A percentile compares a stretch with the other conserved stretches of the same genome.
Conservation (phyloP, 2,888 invertebrate genomes). For the Zelleria hepariella region DNA sequence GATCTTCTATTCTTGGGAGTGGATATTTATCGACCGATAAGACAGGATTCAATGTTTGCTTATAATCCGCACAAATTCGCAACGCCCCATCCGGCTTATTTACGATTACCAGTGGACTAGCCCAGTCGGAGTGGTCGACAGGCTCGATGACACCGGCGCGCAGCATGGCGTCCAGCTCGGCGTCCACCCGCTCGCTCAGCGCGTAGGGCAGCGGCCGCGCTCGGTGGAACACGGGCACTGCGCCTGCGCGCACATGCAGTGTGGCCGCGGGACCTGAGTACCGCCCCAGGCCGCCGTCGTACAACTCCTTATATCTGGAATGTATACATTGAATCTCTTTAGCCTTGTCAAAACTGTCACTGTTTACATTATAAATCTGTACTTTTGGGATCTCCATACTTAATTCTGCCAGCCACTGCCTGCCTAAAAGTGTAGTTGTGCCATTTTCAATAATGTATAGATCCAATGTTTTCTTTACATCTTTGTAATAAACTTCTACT, state of each 20-base stretch:
- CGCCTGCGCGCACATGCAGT: constrained; percentile 5
- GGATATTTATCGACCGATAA: no score
- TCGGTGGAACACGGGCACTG: constrained; percentile 4
- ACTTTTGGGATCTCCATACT: background rate
- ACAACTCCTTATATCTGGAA: constrained; percentile 5
- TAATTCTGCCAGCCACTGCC: background rate
- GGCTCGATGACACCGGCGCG: no score
- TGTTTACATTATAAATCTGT: background rate
- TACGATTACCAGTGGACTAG: constrained; percentile 13
- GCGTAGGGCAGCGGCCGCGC: no score
- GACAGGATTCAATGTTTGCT: background rate
- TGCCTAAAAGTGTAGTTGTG: background rate
- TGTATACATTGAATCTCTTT: background rate
- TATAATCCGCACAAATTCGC: constrained; percentile 6
- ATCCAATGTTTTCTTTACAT: background rate
- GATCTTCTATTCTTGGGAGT: no score
- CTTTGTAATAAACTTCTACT: background rate
- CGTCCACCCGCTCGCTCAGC: constrained; percentile 4
- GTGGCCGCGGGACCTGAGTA: constrained; percentile 3
- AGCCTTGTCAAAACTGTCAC: background rate
- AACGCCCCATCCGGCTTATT: constrained; percentile 6
- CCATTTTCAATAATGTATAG: background rate
- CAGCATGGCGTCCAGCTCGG: no score
- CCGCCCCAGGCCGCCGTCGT: constrained; percentile 2
- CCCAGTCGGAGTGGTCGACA: no score